Evolutionary conservation across 2,797 vertebrate genomes (phyloP), one percentile per base, ranked within the genome.

Genomic region (Hirundo rustica): DNA sequence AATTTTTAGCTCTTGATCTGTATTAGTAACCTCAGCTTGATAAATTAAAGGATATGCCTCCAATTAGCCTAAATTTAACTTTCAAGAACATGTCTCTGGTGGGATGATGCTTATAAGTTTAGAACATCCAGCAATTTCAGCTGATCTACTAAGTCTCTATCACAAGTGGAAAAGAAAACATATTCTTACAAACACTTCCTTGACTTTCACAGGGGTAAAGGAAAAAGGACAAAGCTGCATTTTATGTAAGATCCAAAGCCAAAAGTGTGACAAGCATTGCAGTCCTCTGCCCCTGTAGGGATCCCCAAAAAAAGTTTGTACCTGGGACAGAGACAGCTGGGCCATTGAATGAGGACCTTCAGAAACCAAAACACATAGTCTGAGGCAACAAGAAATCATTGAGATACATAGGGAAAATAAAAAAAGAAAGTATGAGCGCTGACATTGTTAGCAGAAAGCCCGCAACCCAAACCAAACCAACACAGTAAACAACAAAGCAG

Each of bases 1-100:
- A 97, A 91, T 88, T 96, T 97, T 96, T 96, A 95, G 96, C 86
- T 96, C 93, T 95, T 96, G 93, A 94, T 93, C 92, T 95, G 93
- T 97, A 96, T 94, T 96, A 96, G 95, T 96, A 96, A 95, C 93
- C 95, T 94, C 79, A 67, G 91, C 91, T 95, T 92, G 93, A 96
- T 95, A 96, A 96, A 97, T 96, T 95, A 97, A 96, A 96, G 92
- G 95, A 96, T 92, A 73, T 90, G 70, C 51, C 93, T 97, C 88
- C 93, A 96, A 96, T 97, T 97, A 97, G 95, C 94, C 95, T 95
- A 96, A 96, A 97, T 97, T 96, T 96, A 95, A 93, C 73, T 96
- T 96, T 97, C 95, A 94, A 91, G 92, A 96, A 85, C 88, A 88
- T 86, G 91, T 97, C 95, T 97, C 93, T 88, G 68, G 86, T 93